A percentile compares a stretch with the other conserved stretches of the same genome.
phyloP scores from a whole-genome alignment of 1,140 invertebrate genomes.

The Hylaeus volcanicus region DNA sequence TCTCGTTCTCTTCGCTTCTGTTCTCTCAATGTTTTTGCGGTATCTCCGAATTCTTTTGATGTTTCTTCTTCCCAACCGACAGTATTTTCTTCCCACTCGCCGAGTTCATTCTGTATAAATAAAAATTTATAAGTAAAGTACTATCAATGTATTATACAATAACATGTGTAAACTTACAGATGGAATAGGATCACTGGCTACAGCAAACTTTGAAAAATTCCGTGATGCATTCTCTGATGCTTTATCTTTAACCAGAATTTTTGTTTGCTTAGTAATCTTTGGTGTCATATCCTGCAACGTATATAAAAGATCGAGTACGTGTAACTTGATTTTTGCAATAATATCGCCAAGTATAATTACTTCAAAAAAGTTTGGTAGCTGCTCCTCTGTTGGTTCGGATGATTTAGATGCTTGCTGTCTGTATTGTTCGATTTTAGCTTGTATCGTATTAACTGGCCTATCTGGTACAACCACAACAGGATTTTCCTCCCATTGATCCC shows the following conservation, averaged over 20 bases:
- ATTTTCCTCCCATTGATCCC: constrained; percentile 80
- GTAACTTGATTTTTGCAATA: too few species aligned
- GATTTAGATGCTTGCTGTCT: constrained; percentile 76
- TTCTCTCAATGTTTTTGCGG: constrained; percentile 75
- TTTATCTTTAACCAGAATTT: constrained; percentile 78
- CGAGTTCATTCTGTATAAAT: constrained; percentile 70
- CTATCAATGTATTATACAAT: neutral
- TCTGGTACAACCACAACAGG: constrained; percentile 73
- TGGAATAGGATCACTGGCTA: constrained; percentile 69
- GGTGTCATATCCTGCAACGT: constrained; percentile 80
- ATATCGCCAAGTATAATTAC: constrained; percentile 52
- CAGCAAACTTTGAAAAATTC: constrained; percentile 73
- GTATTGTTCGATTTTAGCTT: constrained; percentile 82
- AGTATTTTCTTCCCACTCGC: constrained; percentile 80
- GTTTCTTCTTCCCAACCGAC: constrained; percentile 80
- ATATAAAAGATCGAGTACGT: neutral
- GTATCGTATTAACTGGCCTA: constrained; percentile 78
- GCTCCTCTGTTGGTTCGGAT: constrained; percentile 71
- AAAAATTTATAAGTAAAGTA: constrained; percentile 10
- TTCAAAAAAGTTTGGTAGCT: constrained; percentile 79
- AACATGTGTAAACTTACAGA: constrained; percentile 65
- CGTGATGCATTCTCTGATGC: constrained; percentile 46
- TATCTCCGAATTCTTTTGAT: constrained; percentile 77
- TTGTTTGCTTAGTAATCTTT: constrained; percentile 80
- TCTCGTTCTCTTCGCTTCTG: constrained; percentile 79